Conservation (phyloP, 2,113 vertebrate species). For the Rhabdomys dilectus region DNA sequence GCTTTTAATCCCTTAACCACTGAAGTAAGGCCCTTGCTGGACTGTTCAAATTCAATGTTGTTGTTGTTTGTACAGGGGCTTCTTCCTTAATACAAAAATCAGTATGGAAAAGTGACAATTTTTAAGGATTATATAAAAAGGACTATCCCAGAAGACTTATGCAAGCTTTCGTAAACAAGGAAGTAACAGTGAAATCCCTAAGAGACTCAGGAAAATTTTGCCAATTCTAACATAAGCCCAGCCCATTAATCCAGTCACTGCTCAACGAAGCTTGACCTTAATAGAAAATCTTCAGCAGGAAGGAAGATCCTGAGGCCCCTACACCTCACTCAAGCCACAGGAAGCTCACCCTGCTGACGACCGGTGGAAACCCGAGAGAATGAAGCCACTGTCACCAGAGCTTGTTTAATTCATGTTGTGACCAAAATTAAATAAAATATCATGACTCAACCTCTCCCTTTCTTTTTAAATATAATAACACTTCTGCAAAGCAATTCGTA, state of each 20-base stretch:
- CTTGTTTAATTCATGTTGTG: background rate
- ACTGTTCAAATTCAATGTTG: background rate
- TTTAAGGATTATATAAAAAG: conserved; percentile 15
- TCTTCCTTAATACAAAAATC: background rate
- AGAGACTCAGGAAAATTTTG: background rate
- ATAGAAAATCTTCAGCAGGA: background rate
- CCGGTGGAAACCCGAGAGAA: background rate
- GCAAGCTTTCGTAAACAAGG: background rate
- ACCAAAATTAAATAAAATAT: conserved; percentile 3
- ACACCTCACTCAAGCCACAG: background rate
- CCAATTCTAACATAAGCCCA: background rate
- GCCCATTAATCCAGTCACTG: background rate
- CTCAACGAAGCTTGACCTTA: conserved; percentile 14
- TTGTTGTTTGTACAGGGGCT: background rate
- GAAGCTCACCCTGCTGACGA: background rate
- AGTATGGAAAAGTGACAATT: background rate
- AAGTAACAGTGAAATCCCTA: background rate
- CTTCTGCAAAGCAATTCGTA: background rate
- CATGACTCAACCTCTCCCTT: background rate
- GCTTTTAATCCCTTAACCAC: background rate
- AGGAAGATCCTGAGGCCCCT: background rate
- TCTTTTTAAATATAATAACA: background rate
- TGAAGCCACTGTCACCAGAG: background rate
- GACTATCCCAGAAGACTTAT: conserved; percentile 8
- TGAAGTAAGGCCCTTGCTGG: conserved; percentile 1